Base-by-base conservation (phyloP, 2,113 vertebrate species). In the Dromaius novaehollandiae region DNA sequence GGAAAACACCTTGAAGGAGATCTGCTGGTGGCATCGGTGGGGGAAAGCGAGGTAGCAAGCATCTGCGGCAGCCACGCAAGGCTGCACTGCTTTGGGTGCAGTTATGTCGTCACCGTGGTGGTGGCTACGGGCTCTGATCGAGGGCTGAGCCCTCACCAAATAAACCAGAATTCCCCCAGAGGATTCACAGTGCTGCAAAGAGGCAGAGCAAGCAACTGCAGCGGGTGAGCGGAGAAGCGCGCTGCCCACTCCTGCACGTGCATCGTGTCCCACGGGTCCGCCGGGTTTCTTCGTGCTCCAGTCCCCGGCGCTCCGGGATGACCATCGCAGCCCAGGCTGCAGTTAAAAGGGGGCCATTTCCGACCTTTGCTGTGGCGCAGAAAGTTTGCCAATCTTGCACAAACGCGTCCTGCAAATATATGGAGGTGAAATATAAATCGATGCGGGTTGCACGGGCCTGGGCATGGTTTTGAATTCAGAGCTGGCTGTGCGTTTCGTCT, bases 231-330 rank as follows among this genome's bases (percentile, higher is more conserved):
- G 15, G 44, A 15, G 14, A 15, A 48, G 46, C 46, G 18, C 46
- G 19, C 46, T 48, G 46, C 46, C 46, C 46, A 18, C 18, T 48
- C 46, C 46, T 48, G 46, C 46, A 7, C 18, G 6, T 18, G 18
- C 4, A 48, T 48, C 0, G 0, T 26, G 26, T 17, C 6, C 60
- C 10, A 55, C 9, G 28, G 21, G 7, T 42, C 44, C 56, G 1
- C 2, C 1, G 38, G 55, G 18, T 19, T 76, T 15, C 65, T 68
- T 36, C 16, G 16, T 1, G 0, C 7, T 58, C 19, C 48, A 2
- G 42, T 4, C 73, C 56, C n/a, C 0, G 0, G 25, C 83, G n/a
- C 26, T 9, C 50, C 0, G 0, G 5, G 13, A 24, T 13, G 3
- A 0, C 82, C 78, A 65, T 40, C 0, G 0, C 56, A 34, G 32